These are phyloP conservation scores for Lota lota DNA, from an alignment of 2,113 vertebrate species.

Conservation along the genomic window DNA sequence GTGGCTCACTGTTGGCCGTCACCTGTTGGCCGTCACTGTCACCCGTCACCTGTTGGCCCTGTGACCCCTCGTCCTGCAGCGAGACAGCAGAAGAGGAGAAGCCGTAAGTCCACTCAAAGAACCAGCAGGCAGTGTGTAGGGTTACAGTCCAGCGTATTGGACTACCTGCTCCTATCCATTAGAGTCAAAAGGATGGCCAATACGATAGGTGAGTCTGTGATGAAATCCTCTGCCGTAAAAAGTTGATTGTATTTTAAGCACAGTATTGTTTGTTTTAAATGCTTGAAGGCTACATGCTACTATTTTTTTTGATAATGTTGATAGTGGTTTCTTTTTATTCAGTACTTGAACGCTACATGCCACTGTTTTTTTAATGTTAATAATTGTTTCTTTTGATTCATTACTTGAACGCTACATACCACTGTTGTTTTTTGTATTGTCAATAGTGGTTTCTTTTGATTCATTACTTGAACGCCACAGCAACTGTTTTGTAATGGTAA, in stretches of 20 bases:
- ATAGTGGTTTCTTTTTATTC: not conserved
- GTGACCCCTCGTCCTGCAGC: not conserved
- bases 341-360: not conserved
- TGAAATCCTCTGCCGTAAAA: slow-evolving; percentile 13
- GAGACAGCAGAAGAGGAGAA: not conserved
- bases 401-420: not conserved
- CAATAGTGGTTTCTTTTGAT: no score
- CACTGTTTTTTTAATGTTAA: not conserved
- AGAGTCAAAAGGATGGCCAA: not conserved
- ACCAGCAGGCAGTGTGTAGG: not conserved
- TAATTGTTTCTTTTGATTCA: not conserved
- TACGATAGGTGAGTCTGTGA: not conserved
- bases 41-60: no score
- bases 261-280: not conserved
- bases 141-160: not conserved
- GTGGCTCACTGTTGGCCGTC: no score
- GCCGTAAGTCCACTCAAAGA: not conserved
- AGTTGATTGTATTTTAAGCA: slow-evolving; percentile 6
- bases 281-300: slow-evolving; percentile 5
- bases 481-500: not conserved
- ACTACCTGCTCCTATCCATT: not conserved
- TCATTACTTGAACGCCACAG: not conserved
- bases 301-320: slow-evolving; percentile 6
- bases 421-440: no score
- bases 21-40: no score